A percentile compares a stretch with the other conserved stretches of the same genome.
phyloP scores from a whole-genome alignment of 2,113 vertebrate species.

The Elanus axillaris region DNA sequence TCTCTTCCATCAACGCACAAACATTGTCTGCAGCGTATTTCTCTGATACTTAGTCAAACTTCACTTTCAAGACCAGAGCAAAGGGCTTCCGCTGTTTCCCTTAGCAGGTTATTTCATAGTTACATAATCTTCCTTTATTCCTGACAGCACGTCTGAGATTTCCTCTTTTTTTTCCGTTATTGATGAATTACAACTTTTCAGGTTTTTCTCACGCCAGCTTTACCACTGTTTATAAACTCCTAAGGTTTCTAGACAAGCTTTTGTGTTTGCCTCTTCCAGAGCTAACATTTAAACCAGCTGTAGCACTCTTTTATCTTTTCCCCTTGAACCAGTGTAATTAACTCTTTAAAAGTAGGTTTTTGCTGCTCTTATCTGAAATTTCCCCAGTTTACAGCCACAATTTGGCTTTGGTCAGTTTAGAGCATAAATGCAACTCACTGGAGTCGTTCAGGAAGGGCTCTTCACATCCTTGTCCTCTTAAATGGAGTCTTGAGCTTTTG shows the following conservation, averaged over 20 bases:
- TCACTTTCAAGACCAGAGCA: constrained; percentile 3
- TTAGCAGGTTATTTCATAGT: neutral
- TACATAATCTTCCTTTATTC: neutral
- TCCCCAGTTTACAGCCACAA: neutral
- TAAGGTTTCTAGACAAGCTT: neutral
- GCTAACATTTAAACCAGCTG: neutral
- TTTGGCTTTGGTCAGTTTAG: neutral
- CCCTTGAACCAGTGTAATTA: neutral
- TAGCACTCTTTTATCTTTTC: neutral
- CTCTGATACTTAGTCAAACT: neutral
- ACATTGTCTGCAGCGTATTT: neutral
- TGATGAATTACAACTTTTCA: neutral
- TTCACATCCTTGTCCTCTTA: neutral
- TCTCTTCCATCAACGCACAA: neutral
- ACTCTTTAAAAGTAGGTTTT: neutral
- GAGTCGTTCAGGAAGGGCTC: neutral
- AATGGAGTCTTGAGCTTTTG: neutral
- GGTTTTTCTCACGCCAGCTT: neutral
- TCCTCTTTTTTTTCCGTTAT: neutral
- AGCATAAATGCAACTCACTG: neutral
- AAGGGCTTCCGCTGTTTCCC: neutral
- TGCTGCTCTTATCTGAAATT: neutral
- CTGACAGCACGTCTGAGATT: neutral
- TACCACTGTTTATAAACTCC: neutral
- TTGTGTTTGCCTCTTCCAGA: neutral